These are phyloP conservation scores for Callorhinus ursinus DNA, from an alignment of 2,113 vertebrate species.

Conservation along the genomic window DNA sequence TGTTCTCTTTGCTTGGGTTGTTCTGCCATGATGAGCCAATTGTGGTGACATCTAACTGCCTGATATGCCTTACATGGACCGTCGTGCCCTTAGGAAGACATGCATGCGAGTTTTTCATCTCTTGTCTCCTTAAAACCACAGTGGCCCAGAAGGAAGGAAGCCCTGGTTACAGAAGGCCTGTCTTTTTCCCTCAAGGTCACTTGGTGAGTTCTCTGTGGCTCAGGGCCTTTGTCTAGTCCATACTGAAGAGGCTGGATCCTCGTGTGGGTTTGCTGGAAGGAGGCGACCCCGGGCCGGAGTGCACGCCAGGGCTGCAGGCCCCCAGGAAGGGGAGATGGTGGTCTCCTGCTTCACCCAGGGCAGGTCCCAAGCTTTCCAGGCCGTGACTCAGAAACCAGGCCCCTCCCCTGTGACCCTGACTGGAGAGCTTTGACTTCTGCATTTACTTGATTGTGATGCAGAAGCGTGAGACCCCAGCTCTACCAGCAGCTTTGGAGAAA, in stretches of 20 bases:
- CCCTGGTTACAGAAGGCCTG: neutral
- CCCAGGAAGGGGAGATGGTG: neutral
- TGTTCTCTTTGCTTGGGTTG: neutral
- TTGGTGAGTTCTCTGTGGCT: neutral
- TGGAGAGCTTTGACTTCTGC: neutral
- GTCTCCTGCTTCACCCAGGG: neutral
- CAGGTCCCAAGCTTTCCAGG: neutral
- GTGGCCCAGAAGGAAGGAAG: neutral
- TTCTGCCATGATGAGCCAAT: neutral
- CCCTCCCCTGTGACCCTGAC: no score
- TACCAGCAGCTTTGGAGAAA: neutral
- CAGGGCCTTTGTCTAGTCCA: neutral
- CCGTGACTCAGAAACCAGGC: neutral
- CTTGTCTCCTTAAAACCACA: neutral
- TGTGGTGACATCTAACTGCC: neutral
- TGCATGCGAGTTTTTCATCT: rapidly evolving
- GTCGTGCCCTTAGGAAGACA: neutral
- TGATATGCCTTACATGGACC: neutral
- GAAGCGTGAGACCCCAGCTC: neutral
- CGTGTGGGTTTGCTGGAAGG: neutral
- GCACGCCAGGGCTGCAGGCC: neutral
- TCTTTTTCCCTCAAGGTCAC: neutral
- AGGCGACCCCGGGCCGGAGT: rapidly evolving
- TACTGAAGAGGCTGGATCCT: neutral
- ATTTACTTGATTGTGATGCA: no score